Percentiles rank a stretch among this genome's conserved stretches.
These are phyloP conservation scores for Whitmania pigra DNA, from an alignment of 1,140 invertebrate genomes.

Conservation along the genomic window DNA sequence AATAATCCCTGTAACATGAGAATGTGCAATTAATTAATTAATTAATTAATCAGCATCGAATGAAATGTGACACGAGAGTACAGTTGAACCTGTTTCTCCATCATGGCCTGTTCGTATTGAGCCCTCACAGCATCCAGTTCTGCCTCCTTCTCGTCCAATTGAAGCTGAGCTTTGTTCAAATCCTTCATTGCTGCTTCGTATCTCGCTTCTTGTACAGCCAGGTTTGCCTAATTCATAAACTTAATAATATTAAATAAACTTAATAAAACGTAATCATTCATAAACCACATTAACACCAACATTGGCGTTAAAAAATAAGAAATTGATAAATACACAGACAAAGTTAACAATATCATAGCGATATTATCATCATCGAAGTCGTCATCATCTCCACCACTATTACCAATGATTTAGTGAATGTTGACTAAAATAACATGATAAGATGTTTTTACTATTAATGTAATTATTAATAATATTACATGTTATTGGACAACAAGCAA, in stretches of 20 bases:
- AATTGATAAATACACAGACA: too few species aligned
- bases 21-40: too few species aligned
- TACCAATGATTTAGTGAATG: too few species aligned
- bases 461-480: neutral
- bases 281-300: too few species aligned
- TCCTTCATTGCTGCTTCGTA: conserved; percentile 78
- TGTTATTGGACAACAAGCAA: neutral
- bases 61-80: too few species aligned
- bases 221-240: conserved; percentile 53
- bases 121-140: conserved; percentile 76
- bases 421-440: neutral
- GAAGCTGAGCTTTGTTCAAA: conserved; percentile 67
- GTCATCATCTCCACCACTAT: too few species aligned
- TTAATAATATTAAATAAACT: neutral
- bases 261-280: neutral
- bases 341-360: too few species aligned
- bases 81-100: conserved; percentile 79
- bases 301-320: too few species aligned
- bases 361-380: too few species aligned
- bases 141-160: conserved; percentile 75
- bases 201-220: conserved; percentile 77
- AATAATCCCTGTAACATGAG: too few species aligned
- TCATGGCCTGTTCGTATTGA: conserved; percentile 79
- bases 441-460: too few species aligned
- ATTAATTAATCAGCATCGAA: too few species aligned